Conservation (phyloP, 2,888 invertebrate genomes). For the Chloromyia formosa region DNA sequence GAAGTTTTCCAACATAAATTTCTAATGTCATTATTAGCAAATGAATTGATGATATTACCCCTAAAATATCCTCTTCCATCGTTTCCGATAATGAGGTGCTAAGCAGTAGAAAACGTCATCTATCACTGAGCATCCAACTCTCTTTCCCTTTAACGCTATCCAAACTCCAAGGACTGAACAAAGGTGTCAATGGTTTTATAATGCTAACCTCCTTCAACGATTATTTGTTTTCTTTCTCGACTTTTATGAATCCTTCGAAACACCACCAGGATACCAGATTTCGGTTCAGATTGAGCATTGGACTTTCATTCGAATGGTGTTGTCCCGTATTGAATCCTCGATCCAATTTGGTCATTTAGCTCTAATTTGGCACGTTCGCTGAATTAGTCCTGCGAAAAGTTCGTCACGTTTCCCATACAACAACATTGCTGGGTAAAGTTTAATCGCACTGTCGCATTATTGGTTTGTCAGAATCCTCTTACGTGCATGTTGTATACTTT, state of each 20-base stretch:
- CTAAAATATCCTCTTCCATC: background rate
- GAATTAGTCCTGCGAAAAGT: conserved; percentile 43
- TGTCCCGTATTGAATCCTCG: conserved; percentile 21
- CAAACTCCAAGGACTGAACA: no score
- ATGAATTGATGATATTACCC: conserved; percentile 9
- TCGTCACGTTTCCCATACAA: conserved; percentile 43
- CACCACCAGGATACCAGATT: conserved; percentile 24
- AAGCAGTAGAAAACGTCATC: background rate
- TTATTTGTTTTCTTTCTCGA: conserved; percentile 17
- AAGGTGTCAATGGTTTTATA: conserved; percentile 39
- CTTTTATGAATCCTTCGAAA: conserved; percentile 34
- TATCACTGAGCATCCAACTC: background rate
- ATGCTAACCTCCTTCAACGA: conserved; percentile 15
- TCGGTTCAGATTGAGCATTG: conserved; percentile 9
- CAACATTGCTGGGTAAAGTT: conserved; percentile 18
- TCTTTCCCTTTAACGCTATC: background rate
- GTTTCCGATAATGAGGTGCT: background rate
- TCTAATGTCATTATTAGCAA: conserved; percentile 11
- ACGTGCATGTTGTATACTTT: no score
- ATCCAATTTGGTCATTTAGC: conserved; percentile 38
- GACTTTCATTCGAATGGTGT: background rate
- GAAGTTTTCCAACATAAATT: conserved; percentile 19
- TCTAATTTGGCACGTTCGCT: conserved; percentile 42
- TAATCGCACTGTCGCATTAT: conserved; percentile 27
- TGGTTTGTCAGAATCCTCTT: background rate